phyloP scores from a whole-genome alignment of 2,888 invertebrate species.

The Bombyx huttoni region DNA sequence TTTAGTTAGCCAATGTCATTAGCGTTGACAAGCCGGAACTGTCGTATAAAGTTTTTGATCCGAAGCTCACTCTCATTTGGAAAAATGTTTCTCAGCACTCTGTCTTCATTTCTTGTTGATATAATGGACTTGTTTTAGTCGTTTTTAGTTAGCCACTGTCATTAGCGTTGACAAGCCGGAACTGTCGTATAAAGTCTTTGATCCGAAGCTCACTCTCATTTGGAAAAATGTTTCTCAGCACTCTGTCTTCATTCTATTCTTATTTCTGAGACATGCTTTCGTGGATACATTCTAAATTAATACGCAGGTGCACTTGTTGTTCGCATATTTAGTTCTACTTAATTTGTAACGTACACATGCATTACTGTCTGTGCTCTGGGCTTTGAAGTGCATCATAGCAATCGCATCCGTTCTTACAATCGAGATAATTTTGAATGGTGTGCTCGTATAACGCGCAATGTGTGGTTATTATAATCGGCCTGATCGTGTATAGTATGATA shows the following conservation, averaged over 20 bases:
- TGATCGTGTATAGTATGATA: slow-evolving; percentile 23
- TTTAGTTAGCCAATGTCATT: slow-evolving; percentile 50
- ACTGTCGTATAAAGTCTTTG: slow-evolving; percentile 63
- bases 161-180: slow-evolving; percentile 63
- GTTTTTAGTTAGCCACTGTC: slow-evolving; percentile 46
- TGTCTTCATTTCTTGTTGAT: slow-evolving; percentile 52
- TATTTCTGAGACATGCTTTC: slow-evolving; percentile 72
- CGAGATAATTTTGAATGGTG: slow-evolving; percentile 15
- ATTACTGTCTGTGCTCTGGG: slow-evolving; percentile 58
- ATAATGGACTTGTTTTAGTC: slow-evolving; percentile 43
- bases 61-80: slow-evolving; percentile 53
- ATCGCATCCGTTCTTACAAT: slow-evolving; percentile 29
- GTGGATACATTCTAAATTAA: slow-evolving; percentile 47
- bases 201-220: slow-evolving; percentile 54
- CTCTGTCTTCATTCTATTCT: slow-evolving; percentile 42
- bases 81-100: slow-evolving; percentile 39
- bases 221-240: slow-evolving; percentile 38
- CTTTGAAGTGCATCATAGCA: slow-evolving; percentile 67
- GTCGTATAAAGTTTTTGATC: slow-evolving; percentile 59
- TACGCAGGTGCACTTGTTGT: slow-evolving; percentile 62
- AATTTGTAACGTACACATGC: slow-evolving; percentile 48
- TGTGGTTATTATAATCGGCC: slow-evolving; percentile 4
- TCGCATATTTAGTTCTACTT: slow-evolving; percentile 62
- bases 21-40: slow-evolving; percentile 65
- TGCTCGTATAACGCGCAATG: slow-evolving; percentile 13